These are phyloP conservation scores for Drosophila santomea DNA, from an alignment of 1,140 invertebrate genomes.

Conservation along the genomic window DNA sequence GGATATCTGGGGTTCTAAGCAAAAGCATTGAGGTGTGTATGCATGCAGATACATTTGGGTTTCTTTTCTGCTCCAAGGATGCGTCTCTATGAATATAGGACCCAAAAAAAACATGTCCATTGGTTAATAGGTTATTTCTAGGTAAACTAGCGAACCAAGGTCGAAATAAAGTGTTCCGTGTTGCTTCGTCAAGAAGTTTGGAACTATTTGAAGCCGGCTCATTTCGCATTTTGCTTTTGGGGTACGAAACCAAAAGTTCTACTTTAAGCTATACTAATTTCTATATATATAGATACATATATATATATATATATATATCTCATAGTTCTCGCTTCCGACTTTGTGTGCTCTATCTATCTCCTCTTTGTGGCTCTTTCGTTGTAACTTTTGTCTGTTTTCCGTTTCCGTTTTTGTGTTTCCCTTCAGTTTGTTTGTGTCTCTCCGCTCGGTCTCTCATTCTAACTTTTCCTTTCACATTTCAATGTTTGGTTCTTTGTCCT, in stretches of 20 bases:
- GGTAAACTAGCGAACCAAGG: slow-evolving; percentile 29
- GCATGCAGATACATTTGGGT: slow-evolving; percentile 1
- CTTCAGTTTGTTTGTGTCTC: slow-evolving; percentile 21
- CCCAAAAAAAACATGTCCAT: slow-evolving; percentile 16
- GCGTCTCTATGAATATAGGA: slow-evolving; percentile 33
- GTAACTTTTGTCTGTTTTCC: slow-evolving; percentile 50
- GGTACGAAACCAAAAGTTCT: slow-evolving; percentile 36
- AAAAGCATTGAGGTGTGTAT: slow-evolving; percentile 28
- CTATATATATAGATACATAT: slow-evolving; percentile 1
- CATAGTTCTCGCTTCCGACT: slow-evolving; percentile 7
- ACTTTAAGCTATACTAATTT: slow-evolving; percentile 41
- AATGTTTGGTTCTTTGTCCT: slow-evolving; percentile 43
- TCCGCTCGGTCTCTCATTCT: slow-evolving; percentile 35
- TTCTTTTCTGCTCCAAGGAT: slow-evolving; percentile 31
- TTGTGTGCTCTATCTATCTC: slow-evolving; percentile 11
- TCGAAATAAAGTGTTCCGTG: slow-evolving; percentile 17
- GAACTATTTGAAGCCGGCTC: slow-evolving; percentile 29
- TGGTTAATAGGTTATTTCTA: not conserved
- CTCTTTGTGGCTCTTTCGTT: slow-evolving; percentile 48
- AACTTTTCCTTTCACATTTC: slow-evolving; percentile 28
- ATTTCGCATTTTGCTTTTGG: not conserved
- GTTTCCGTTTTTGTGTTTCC: slow-evolving; percentile 31
- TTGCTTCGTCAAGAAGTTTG: slow-evolving; percentile 32
- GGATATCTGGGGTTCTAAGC: slow-evolving; percentile 21
- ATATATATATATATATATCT: slow-evolving; percentile 15